These are phyloP conservation scores for Melanotaenia pygmaea DNA, from an alignment of 2,797 vertebrate species.

Conservation along the genomic window DNA sequence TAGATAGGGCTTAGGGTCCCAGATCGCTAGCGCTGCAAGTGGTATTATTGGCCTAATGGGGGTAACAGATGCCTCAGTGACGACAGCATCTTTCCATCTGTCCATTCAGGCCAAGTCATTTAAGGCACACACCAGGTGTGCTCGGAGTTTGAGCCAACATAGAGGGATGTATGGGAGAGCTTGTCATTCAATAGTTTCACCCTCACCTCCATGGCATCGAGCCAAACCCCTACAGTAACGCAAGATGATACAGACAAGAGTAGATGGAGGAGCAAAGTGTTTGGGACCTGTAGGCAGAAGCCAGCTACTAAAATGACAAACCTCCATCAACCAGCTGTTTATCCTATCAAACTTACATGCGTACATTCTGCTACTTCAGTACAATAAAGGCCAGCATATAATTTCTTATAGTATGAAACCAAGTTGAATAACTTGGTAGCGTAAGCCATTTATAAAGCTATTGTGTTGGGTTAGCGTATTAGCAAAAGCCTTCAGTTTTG, in stretches of 20 bases:
- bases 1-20: conserved; percentile 75
- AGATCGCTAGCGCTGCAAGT: conserved; percentile 79
- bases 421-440: conserved; percentile 7
- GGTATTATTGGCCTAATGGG: conserved; percentile 82
- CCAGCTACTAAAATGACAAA: conserved; percentile 64
- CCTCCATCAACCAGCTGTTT: conserved; percentile 55
- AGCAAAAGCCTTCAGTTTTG: conserved; percentile 30
- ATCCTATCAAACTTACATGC: conserved; percentile 7
- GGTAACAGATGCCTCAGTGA: conserved; percentile 80
- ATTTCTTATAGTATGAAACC: conserved; percentile 6
- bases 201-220: conserved; percentile 53
- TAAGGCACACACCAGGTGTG: conserved; percentile 74
- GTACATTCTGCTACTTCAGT: background rate
- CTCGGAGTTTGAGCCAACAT: conserved; percentile 62
- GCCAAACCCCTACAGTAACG: conserved; percentile 43
- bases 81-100: conserved; percentile 80
- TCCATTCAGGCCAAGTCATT: conserved; percentile 65
- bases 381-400: conserved; percentile 10
- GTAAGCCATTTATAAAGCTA: conserved; percentile 10
- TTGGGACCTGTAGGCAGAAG: conserved; percentile 28
- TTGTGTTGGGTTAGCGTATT: conserved; percentile 39
- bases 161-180: conserved; percentile 34
- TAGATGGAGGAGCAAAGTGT: conserved; percentile 21
- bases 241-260: conserved; percentile 37
- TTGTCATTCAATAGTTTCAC: conserved; percentile 49